These are phyloP conservation scores for Anseranas semipalmata DNA, from an alignment of 2,113 vertebrate genomes.

Conservation along the genomic window DNA sequence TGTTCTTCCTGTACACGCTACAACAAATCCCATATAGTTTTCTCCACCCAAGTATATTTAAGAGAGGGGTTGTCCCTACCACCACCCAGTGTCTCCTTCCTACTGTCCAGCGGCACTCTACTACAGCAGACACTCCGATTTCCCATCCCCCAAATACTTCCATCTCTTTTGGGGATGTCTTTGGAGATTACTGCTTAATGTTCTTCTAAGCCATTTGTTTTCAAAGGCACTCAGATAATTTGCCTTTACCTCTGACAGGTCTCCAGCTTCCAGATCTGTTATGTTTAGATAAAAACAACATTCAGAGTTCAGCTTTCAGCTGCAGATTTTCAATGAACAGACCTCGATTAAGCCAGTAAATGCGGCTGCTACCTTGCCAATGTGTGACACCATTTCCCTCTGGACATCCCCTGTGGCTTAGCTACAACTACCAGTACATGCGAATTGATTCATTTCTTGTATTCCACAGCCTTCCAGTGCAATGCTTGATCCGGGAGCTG, in stretches of 20 bases:
- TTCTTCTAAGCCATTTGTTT: slow-evolving; percentile 17
- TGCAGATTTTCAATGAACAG: slow-evolving; percentile 20
- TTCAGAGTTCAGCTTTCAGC: neutral
- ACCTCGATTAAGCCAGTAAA: slow-evolving; percentile 19
- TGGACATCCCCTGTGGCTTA: neutral
- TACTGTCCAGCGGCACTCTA: neutral
- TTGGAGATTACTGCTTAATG: neutral
- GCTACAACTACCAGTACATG: neutral
- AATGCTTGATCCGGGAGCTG: neutral
- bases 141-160: neutral
- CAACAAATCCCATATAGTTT: neutral
- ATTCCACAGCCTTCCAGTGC: slow-evolving; percentile 14
- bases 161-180: neutral
- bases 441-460: neutral
- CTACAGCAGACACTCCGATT: neutral
- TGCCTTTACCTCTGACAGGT: neutral
- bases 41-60: neutral
- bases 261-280: slow-evolving; percentile 21
- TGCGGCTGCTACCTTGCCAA: neutral
- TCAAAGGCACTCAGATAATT: slow-evolving; percentile 6
- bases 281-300: slow-evolving; percentile 36
- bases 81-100: neutral
- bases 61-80: neutral
- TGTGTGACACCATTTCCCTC: slow-evolving; percentile 15
- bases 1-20: neutral